These are phyloP conservation scores for Tachyglossus aculeatus DNA, from an alignment of 2,797 vertebrate species.

Conservation along the genomic window DNA sequence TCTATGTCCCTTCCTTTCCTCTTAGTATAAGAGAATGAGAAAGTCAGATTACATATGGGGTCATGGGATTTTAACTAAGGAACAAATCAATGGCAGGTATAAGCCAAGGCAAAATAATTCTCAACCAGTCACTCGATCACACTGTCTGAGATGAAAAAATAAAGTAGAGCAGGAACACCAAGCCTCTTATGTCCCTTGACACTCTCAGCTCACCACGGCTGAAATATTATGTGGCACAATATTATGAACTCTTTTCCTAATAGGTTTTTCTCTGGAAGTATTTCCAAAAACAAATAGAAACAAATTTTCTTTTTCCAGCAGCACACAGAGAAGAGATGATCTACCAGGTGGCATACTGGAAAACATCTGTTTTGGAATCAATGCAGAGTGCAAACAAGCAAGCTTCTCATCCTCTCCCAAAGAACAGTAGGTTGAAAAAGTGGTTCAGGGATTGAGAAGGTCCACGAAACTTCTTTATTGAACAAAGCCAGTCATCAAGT, in stretches of 20 bases:
- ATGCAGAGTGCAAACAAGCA: neutral
- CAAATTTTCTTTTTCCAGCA: neutral
- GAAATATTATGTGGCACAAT: rapidly evolving
- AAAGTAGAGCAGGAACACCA: neutral
- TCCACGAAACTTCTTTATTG: rapidly evolving
- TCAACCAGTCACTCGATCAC: neutral
- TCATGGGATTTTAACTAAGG: too few species aligned
- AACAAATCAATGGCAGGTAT: too few species aligned
- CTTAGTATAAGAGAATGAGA: too few species aligned
- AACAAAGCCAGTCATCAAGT: rapidly evolving
- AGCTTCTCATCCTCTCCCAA: neutral
- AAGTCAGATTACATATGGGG: too few species aligned
- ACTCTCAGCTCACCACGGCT: neutral
- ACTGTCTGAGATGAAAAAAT: neutral
- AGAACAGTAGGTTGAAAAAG: too few species aligned
- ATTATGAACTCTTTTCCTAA: neutral
- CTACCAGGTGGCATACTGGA: neutral
- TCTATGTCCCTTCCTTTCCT: too few species aligned
- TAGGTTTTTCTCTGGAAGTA: neutral
- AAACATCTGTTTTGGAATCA: neutral
- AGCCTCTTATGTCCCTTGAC: neutral
- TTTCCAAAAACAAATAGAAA: neutral
- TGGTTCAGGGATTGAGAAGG: neutral
- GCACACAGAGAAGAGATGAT: neutral
- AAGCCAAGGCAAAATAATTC: too few species aligned